Conservation (phyloP, 2,888 invertebrate genomes). For the Morpho helenor region DNA sequence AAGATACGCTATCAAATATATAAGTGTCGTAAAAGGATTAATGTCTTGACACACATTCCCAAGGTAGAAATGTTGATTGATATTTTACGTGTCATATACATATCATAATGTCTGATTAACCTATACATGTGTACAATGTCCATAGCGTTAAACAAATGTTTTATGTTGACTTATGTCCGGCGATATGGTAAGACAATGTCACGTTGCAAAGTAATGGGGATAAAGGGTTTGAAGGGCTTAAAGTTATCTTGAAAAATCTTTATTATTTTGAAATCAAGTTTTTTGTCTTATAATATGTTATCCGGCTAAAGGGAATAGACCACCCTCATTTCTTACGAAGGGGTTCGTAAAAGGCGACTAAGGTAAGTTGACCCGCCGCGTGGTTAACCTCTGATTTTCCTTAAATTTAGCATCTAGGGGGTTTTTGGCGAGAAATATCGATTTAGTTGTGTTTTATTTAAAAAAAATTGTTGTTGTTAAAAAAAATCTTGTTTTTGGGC, state of each 20-base stretch:
- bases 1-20: conserved; percentile 17
- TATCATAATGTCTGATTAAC: neutral
- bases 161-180: conserved; percentile 1
- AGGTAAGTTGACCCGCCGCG: no score
- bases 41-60: conserved; percentile 5
- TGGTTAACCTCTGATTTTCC: no score
- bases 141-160: conserved; percentile 19
- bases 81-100: neutral
- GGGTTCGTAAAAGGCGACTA: no score
- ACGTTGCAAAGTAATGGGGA: neutral
- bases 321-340: no score
- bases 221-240: neutral
- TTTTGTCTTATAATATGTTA: no score
- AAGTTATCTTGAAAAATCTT: neutral
- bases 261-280: no score
- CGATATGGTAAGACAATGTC: conserved; percentile 1
- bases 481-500: no score
- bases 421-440: no score
- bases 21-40: conserved; percentile 10
- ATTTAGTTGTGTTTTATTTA: no score
- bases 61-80: conserved; percentile 9
- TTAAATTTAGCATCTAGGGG: no score
- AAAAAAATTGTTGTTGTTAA: no score
- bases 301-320: no score
- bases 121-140: conserved; percentile 10